phyloP scores from a whole-genome alignment of 2,797 vertebrate species.

The Schizopygopsis pylzovi region DNA sequence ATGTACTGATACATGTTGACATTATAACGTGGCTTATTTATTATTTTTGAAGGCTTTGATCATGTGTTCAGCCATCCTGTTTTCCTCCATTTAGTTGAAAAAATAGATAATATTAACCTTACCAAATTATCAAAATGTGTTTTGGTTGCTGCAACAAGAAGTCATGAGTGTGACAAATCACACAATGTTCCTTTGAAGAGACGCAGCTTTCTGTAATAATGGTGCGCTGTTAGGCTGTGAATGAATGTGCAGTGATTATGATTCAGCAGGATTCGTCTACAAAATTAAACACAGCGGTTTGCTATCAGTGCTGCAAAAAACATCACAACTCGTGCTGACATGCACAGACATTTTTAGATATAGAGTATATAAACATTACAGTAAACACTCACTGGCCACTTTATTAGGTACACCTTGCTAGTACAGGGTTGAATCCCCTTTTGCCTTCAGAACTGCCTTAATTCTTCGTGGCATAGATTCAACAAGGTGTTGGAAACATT shows the following conservation, averaged over 20 bases:
- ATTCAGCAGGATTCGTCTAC: neutral
- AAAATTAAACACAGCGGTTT: neutral
- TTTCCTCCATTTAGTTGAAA: constrained; percentile 29
- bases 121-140: constrained; percentile 7
- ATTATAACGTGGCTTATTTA: neutral
- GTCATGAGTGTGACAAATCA: constrained; percentile 57
- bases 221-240: neutral
- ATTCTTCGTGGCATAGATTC: no score
- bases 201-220: constrained; percentile 15
- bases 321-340: neutral
- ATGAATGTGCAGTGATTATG: constrained; percentile 19
- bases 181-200: constrained; percentile 18
- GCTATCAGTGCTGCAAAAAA: neutral
- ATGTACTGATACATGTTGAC: neutral
- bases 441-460: no score
- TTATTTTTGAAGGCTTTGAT: constrained; percentile 31
- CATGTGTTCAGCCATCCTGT: neutral
- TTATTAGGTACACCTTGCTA: no score
- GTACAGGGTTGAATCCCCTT: no score
- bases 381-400: no score
- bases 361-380: no score
- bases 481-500: no score
- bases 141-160: constrained; percentile 14
- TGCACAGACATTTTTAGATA: neutral
- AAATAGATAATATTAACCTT: neutral